These are phyloP conservation scores for Drosophila mauritiana DNA, from an alignment of 1,140 invertebrate genomes.

Conservation along the genomic window DNA sequence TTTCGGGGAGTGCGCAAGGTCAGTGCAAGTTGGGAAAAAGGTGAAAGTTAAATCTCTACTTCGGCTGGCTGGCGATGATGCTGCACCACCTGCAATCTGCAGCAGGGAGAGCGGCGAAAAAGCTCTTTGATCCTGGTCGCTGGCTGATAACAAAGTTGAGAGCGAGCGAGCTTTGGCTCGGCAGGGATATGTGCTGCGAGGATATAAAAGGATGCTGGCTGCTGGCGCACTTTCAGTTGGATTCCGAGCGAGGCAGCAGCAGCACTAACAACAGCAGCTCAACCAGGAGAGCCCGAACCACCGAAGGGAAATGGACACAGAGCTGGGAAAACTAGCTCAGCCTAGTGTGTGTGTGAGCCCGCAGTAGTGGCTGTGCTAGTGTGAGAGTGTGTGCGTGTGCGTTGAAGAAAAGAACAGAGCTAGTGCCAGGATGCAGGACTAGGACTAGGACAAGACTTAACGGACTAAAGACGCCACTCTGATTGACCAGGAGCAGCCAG, in stretches of 20 bases:
- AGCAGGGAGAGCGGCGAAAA: slow-evolving; percentile 39
- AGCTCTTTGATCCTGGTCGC: slow-evolving; percentile 69
- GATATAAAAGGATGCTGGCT: slow-evolving; percentile 78
- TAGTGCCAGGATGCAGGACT: slow-evolving; percentile 27
- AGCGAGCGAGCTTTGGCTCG: slow-evolving; percentile 49
- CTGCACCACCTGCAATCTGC: slow-evolving; percentile 41
- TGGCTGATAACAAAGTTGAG: slow-evolving; percentile 63
- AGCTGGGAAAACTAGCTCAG: slow-evolving; percentile 71
- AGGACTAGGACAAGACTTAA: slow-evolving; percentile 5
- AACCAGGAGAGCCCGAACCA: slow-evolving; percentile 21
- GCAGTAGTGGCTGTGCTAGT: slow-evolving; percentile 17
- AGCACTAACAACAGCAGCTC: slow-evolving; percentile 38
- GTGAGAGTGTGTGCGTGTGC: slow-evolving; percentile 22
- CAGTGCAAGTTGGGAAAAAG: slow-evolving; percentile 77
- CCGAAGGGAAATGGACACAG: slow-evolving; percentile 39
- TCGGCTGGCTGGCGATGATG: neutral
- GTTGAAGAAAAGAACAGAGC: slow-evolving; percentile 13
- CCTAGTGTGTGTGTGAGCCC: slow-evolving; percentile 38
- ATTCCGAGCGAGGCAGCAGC: slow-evolving; percentile 74
- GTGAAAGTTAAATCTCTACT: slow-evolving; percentile 51
- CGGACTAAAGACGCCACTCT: slow-evolving; percentile 19
- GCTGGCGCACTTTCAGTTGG: slow-evolving; percentile 74
- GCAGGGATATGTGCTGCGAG: slow-evolving; percentile 19
- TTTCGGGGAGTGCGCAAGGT: slow-evolving; percentile 73
- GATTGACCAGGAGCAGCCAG: slow-evolving; percentile 47